Percentiles rank a stretch among this genome's conserved stretches.
Conservation (phyloP, 2,113 vertebrate genomes). For the Atlantisia rogersi region DNA sequence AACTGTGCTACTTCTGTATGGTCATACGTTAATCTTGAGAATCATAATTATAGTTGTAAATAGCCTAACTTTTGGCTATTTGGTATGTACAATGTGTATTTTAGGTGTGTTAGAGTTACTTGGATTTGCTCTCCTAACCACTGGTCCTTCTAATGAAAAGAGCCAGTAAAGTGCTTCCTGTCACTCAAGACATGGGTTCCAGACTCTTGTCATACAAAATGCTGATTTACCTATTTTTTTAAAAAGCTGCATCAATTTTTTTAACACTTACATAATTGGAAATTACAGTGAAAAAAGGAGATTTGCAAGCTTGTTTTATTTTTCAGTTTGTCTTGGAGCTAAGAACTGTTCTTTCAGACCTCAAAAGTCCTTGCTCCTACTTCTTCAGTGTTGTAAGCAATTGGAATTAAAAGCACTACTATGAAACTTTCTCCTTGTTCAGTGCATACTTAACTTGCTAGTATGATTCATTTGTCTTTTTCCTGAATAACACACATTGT, state of each 20-base stretch:
- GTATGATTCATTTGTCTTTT: too few species aligned
- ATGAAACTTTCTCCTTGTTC: accelerated
- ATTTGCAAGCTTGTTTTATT: not conserved
- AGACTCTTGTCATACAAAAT: not conserved
- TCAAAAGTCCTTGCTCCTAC: not conserved
- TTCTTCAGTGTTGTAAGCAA: not conserved
- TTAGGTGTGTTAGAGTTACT: not conserved
- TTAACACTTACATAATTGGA: not conserved
- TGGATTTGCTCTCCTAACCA: not conserved
- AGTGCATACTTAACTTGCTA: not conserved
- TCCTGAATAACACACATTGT: not conserved
- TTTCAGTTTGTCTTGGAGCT: not conserved
- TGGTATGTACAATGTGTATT: not conserved
- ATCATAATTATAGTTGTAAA: not conserved
- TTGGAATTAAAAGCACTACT: not conserved
- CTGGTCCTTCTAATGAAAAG: not conserved
- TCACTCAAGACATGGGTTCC: accelerated
- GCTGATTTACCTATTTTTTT: not conserved
- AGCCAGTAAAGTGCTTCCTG: not conserved
- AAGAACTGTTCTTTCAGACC: not conserved
- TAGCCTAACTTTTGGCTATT: not conserved
- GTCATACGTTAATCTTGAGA: accelerated
- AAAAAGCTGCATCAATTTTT: too few species aligned
- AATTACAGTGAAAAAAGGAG: not conserved
- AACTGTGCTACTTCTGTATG: accelerated